Conservation (phyloP, 2,113 vertebrate species). For the Azemiops feae region DNA sequence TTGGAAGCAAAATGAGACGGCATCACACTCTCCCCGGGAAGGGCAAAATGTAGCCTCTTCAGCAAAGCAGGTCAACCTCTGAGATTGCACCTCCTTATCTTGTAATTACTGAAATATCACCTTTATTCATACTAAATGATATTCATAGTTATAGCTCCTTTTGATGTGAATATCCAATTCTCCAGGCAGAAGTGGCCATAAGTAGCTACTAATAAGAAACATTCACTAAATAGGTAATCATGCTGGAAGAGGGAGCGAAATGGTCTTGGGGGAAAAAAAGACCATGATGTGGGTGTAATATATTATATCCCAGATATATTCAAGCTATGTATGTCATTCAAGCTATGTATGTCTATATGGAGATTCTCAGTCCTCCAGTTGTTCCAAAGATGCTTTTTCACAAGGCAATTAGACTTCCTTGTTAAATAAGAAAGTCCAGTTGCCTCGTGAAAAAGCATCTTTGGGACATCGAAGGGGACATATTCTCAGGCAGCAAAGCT, state of each 20-base stretch:
- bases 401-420: no score
- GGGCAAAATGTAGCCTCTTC: background rate
- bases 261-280: background rate
- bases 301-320: background rate
- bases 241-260: background rate
- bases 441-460: no score
- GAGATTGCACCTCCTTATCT: background rate
- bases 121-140: background rate
- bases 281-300: background rate
- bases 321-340: background rate
- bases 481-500: background rate
- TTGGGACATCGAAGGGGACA: background rate
- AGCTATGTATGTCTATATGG: no score
- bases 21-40: background rate
- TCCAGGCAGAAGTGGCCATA: background rate
- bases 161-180: background rate
- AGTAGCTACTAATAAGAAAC: background rate
- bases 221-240: background rate
- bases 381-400: no score
- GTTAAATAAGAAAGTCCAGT: no score
- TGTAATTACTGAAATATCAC: background rate
- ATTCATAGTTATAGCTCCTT: background rate
- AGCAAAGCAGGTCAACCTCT: background rate
- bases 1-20: background rate
- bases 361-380: no score